Conservation (phyloP, 2,888 invertebrate species). For the Iselma pallidipennis region DNA sequence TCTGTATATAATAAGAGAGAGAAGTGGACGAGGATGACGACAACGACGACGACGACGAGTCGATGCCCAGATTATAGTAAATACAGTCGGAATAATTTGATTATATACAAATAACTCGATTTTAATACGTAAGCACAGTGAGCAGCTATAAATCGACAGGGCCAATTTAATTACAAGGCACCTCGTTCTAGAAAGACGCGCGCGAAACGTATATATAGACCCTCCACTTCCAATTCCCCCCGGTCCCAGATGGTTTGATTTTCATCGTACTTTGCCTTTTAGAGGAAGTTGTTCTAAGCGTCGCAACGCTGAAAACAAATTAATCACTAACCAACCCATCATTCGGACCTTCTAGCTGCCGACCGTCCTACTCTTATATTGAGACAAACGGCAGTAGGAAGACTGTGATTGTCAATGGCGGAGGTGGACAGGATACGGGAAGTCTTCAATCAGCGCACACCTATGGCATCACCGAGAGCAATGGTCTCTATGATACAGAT, state of each 20-base stretch:
- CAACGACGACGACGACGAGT: slow-evolving; percentile 23
- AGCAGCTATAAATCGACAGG: slow-evolving; percentile 49
- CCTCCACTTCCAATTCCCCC: neutral
- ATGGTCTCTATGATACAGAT: slow-evolving; percentile 3
- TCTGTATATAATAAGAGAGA: slow-evolving; percentile 9
- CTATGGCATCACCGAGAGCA: slow-evolving; percentile 24
- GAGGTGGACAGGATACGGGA: slow-evolving; percentile 48
- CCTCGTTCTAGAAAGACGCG: neutral
- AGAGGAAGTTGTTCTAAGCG: slow-evolving; percentile 12
- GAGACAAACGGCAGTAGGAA: slow-evolving; percentile 49
- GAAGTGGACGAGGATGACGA: slow-evolving; percentile 34
- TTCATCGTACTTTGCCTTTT: neutral
- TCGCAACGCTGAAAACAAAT: slow-evolving; percentile 24
- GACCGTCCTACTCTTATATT: slow-evolving; percentile 26
- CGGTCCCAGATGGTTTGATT: slow-evolving; percentile 24
- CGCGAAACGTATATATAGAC: neutral
- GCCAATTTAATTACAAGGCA: slow-evolving; percentile 39
- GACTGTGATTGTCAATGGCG: slow-evolving; percentile 49
- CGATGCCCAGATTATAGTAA: slow-evolving; percentile 49
- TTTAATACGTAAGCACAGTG: slow-evolving; percentile 44
- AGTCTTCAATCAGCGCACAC: slow-evolving; percentile 45
- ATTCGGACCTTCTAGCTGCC: neutral
- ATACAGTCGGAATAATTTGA: slow-evolving; percentile 56
- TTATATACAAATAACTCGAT: slow-evolving; percentile 55
- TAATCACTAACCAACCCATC: slow-evolving; percentile 20